Conservation (phyloP, 2,797 vertebrate species). For the Hylomyscus alleni region DNA sequence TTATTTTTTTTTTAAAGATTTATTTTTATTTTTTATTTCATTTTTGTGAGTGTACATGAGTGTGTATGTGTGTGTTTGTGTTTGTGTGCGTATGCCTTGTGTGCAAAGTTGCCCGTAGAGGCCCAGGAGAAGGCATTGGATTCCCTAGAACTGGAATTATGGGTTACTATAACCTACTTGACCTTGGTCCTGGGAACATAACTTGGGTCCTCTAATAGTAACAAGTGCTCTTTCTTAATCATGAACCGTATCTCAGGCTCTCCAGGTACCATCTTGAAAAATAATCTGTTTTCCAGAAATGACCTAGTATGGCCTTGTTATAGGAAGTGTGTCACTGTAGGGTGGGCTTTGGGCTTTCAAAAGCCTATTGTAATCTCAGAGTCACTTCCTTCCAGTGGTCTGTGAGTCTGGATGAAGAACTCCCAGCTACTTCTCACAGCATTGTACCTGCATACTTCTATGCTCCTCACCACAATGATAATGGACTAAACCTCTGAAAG, state of each 20-base stretch:
- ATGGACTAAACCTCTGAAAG: neutral
- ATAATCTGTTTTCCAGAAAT: neutral
- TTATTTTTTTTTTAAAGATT: neutral
- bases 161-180: neutral
- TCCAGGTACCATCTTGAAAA: neutral
- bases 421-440: neutral
- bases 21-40: no score
- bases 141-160: neutral
- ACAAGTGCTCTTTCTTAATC: neutral
- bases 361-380: neutral
- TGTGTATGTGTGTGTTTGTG: neutral
- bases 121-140: neutral
- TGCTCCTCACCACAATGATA: neutral
- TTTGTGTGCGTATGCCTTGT: neutral
- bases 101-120: neutral
- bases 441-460: neutral
- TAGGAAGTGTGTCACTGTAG: neutral
- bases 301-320: neutral
- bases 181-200: neutral
- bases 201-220: neutral
- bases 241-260: neutral
- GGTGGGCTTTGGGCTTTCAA: neutral
- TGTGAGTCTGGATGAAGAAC: neutral
- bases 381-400: neutral
- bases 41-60: neutral